These are phyloP conservation scores for Diachasmimorpha longicaudata DNA, from an alignment of 1,140 invertebrate species.

Conservation along the genomic window DNA sequence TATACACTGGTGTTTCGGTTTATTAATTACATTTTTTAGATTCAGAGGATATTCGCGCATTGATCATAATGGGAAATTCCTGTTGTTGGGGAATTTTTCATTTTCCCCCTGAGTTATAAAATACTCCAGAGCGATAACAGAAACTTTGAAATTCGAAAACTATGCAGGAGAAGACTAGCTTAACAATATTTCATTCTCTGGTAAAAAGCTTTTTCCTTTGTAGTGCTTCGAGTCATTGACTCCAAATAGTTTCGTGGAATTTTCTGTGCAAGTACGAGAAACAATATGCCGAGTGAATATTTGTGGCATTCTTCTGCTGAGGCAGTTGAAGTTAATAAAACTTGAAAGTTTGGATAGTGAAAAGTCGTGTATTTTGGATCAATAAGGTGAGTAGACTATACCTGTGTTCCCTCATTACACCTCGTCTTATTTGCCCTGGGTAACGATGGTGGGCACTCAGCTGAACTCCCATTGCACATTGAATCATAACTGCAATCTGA, in stretches of 20 bases:
- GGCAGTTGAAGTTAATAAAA: background rate
- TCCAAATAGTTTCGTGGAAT: background rate
- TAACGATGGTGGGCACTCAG: constrained; percentile 83
- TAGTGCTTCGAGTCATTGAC: background rate
- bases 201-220: background rate
- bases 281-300: constrained; percentile 9
- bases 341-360: background rate
- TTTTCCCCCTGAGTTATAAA: too few relatives aligned
- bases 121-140: too few relatives aligned
- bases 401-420: constrained; percentile 82
- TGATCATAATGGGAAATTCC: too few relatives aligned
- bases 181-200: background rate
- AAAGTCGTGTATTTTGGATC: background rate
- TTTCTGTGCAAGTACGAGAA: background rate
- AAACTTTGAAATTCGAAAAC: background rate
- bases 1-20: background rate
- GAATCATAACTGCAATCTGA: constrained; percentile 89
- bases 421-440: constrained; percentile 82
- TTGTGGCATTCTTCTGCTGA: background rate
- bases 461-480: constrained; percentile 83
- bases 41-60: background rate
- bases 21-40: background rate
- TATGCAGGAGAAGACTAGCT: background rate
- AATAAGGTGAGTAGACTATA: constrained; percentile 34
- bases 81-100: too few relatives aligned